phyloP scores from a whole-genome alignment of 2,113 vertebrate species.

The Istiophorus platypterus region DNA sequence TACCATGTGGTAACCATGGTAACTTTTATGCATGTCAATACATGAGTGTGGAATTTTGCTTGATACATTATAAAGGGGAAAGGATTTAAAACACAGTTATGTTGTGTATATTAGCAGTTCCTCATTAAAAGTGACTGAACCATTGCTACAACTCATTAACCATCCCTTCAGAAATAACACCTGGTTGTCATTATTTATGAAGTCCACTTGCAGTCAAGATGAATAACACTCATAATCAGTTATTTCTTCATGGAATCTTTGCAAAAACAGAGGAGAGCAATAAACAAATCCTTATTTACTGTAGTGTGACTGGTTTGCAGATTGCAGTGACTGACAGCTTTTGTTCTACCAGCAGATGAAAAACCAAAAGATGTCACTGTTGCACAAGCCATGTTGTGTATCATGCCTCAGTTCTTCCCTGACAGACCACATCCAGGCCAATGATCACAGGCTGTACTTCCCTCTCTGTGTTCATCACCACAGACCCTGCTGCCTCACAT shows the following conservation, averaged over 20 bases:
- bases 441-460: conserved; percentile 21
- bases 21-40: neutral
- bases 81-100: too few species aligned
- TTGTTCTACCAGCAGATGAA: neutral
- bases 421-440: neutral
- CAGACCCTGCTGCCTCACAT: neutral
- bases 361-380: conserved; percentile 85
- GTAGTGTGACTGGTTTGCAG: conserved; percentile 17
- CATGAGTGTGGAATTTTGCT: neutral
- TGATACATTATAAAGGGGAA: neutral
- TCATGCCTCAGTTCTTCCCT: neutral
- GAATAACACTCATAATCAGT: too few species aligned
- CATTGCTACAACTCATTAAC: too few species aligned
- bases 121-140: too few species aligned
- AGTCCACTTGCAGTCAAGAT: too few species aligned
- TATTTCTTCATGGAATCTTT: too few species aligned
- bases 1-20: neutral
- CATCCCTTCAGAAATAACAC: too few species aligned
- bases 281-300: conserved; percentile 31
- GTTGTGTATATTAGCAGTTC: too few species aligned
- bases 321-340: conserved; percentile 9
- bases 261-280: too few species aligned
- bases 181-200: too few species aligned
- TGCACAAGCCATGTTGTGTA: conserved; percentile 63
- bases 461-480: conserved; percentile 5